Evolutionary conservation across 2,888 invertebrate species (phyloP), one percentile per base, ranked within the genome.

Genomic region (Volucella inanis): DNA sequence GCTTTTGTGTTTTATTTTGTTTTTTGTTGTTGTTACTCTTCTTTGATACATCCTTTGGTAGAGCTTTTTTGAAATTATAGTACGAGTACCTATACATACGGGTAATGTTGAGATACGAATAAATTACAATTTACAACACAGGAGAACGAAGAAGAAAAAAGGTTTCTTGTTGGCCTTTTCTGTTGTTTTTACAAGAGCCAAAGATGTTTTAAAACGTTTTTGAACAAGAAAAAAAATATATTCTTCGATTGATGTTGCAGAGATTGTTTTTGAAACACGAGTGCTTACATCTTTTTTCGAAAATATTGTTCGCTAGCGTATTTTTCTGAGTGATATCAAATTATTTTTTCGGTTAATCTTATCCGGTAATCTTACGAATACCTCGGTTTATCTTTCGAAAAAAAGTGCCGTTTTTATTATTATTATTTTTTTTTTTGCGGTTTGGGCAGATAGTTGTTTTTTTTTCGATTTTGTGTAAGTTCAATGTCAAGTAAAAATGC

Each of bases 401-500:
- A 31, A 31, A 31, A 11, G 67, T 43, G 14, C 18, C 12, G 9
- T 31, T 12, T 14, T 62, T 43, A 22, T 38, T n/a, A n/a, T n/a
- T n/a, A n/a, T n/a, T n/a, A n/a, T n/a, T n/a, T n/a, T 18, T 49
- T n/a, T 62, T 57, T 45, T 62, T 31, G 45, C 57, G 31, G 31
- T 31, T 31, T 31, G 31, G 31, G 6, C 6, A 31, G 31, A 31
- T 39, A 43, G 18, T 39, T 31, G 15, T 61, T 39, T 45, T 57
- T 43, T 57, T 71, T 50, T 15, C 9, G 45, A 9, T 62, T 31
- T 3, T 50, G 8, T 14, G 57, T 61, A 4, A 67, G 79, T 80
- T 84, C 84, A 84, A 84, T 84, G 84, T 80, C 84, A 84, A 84
- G 80, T 79, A 75, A 43, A 59, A 43, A 64, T 49, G 43, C 52